Evolutionary conservation across 1,140 invertebrate genomes (phyloP).

Genomic region (Drusus annulatus): DNA sequence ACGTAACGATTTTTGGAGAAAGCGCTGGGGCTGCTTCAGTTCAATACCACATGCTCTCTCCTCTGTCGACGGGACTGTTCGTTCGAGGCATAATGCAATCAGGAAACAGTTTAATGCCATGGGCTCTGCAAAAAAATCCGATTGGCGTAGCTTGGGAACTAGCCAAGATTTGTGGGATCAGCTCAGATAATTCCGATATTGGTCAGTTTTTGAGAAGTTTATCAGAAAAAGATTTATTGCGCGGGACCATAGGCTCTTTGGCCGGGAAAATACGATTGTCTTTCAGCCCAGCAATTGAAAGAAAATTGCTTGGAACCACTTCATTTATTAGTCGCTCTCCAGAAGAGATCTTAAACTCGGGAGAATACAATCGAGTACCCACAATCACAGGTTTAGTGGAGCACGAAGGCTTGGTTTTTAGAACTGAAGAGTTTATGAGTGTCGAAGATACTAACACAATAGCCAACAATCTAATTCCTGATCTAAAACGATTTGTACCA

Average conservation of each 20-base stretch:
- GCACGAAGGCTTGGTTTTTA: constrained; percentile 52
- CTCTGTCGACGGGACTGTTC: constrained; percentile 60
- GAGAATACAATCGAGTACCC: constrained; percentile 56
- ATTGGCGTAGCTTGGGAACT: constrained; percentile 70
- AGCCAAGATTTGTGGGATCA: constrained; percentile 69
- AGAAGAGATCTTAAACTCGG: constrained; percentile 47
- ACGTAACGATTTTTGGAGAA: constrained; percentile 65
- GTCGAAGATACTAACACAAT: not conserved
- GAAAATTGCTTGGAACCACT: constrained; percentile 36
- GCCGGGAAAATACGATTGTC: constrained; percentile 45
- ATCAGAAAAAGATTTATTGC: constrained; percentile 55
- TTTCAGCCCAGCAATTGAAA: constrained; percentile 47
- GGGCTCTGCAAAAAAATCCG: constrained; percentile 72
- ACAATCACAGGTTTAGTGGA: constrained; percentile 53
- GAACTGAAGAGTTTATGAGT: not conserved
- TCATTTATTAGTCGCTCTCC: constrained; percentile 53
- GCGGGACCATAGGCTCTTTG: constrained; percentile 57
- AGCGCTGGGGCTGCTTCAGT: constrained; percentile 43
- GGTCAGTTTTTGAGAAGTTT: constrained; percentile 61
- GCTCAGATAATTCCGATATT: constrained; percentile 59
- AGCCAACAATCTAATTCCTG: not conserved
- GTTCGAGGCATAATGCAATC: constrained; percentile 66
- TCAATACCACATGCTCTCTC: constrained; percentile 48
- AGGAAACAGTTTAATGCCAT: constrained; percentile 74
- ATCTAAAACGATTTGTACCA: constrained; percentile 1